Conservation (phyloP, 2,888 invertebrate species). For the Taphrorychus bicolor region DNA sequence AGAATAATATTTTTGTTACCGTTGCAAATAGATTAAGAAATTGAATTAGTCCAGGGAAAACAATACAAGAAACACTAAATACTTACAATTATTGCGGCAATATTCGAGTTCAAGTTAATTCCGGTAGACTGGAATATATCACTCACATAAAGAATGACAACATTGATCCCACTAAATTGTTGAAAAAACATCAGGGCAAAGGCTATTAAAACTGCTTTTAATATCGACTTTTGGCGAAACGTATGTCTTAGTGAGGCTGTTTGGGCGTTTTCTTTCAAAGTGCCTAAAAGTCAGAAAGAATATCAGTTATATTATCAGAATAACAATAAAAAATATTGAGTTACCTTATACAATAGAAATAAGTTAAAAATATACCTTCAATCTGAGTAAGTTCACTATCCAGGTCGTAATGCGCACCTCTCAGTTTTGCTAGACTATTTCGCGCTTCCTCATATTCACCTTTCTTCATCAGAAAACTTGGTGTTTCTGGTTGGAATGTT, state of each 20-base stretch:
- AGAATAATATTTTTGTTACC: no score
- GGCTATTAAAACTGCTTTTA: slow-evolving; percentile 72
- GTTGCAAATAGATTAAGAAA: no score
- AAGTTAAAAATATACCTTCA: slow-evolving; percentile 52
- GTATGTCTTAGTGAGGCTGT: slow-evolving; percentile 44
- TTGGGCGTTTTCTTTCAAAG: slow-evolving; percentile 46
- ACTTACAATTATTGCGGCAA: slow-evolving; percentile 71
- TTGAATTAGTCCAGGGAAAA: not conserved
- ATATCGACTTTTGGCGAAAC: slow-evolving; percentile 42
- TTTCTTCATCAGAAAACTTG: slow-evolving; percentile 73
- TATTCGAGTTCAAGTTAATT: slow-evolving; percentile 64
- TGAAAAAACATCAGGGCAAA: slow-evolving; percentile 89
- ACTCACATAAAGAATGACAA: slow-evolving; percentile 81
- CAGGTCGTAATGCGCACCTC: slow-evolving; percentile 74
- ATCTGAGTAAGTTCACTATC: slow-evolving; percentile 70
- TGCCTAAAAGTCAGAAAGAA: slow-evolving; percentile 32
- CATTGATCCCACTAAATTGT: slow-evolving; percentile 84
- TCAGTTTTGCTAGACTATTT: slow-evolving; percentile 71
- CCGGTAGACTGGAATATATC: slow-evolving; percentile 76
- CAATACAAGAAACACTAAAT: not conserved
- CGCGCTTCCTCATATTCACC: slow-evolving; percentile 71
- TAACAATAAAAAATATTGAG: not conserved
- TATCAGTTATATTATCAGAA: no score
- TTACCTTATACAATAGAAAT: not conserved
- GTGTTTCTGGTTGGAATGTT: slow-evolving; percentile 87